Conservation (phyloP, 2,797 vertebrate genomes). For the Muscicapa striata region DNA sequence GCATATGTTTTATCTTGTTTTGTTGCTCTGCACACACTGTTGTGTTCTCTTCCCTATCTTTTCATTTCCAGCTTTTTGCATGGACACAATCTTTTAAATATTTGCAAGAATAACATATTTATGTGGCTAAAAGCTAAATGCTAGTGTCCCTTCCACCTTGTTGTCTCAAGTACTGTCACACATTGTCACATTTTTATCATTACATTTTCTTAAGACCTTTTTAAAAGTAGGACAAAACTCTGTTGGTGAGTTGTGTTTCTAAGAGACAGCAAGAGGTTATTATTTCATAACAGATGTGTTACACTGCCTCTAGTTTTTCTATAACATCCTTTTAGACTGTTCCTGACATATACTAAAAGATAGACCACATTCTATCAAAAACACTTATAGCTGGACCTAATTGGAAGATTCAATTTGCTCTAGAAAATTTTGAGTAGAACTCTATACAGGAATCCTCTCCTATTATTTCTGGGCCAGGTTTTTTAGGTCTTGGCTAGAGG, state of each 20-base stretch:
- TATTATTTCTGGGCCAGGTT: background rate
- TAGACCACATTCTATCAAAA: background rate
- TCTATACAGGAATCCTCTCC: background rate
- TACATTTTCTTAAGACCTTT: background rate
- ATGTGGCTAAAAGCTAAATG: background rate
- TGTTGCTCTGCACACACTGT: background rate
- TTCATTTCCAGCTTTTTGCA: background rate
- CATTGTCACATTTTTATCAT: background rate
- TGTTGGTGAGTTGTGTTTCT: background rate
- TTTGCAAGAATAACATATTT: background rate
- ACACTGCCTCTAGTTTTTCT: background rate
- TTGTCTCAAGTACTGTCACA: background rate
- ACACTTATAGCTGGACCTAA: background rate
- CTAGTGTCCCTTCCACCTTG: background rate
- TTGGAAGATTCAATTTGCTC: background rate
- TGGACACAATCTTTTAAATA: background rate
- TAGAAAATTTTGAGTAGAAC: background rate
- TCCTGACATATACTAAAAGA: background rate
- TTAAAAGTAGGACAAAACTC: conserved; percentile 27
- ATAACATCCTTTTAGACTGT: background rate
- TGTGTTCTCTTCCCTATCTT: background rate
- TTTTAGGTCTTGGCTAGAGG: background rate
- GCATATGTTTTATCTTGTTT: background rate
- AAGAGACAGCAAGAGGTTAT: background rate
- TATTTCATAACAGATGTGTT: background rate